phyloP scores from a whole-genome alignment of 2,888 invertebrate species.

The Cylindroiulus punctatus region DNA sequence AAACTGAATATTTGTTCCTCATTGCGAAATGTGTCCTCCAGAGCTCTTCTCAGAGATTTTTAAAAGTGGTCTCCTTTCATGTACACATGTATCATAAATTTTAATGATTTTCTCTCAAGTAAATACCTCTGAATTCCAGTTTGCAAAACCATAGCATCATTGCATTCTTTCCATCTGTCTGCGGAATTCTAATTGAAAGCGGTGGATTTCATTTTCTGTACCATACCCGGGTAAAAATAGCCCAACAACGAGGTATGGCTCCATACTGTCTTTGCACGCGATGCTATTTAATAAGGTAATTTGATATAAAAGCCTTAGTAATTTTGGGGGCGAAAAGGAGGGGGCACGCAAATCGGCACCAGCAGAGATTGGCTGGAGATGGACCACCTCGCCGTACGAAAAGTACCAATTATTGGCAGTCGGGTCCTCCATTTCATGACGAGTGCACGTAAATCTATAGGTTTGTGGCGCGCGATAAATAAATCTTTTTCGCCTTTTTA shows the following conservation, averaged over 20 bases:
- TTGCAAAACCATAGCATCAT: background rate
- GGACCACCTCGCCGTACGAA: background rate
- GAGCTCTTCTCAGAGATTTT: background rate
- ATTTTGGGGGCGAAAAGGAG: background rate
- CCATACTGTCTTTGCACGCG: conserved; percentile 2
- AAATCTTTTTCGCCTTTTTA: conserved; percentile 32
- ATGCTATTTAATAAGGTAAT: conserved; percentile 32
- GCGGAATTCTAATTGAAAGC: background rate
- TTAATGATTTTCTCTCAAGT: background rate
- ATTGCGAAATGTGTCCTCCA: background rate
- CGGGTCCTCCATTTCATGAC: conserved; percentile 19
- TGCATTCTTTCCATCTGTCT: background rate
- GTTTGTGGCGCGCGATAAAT: conserved; percentile 26
- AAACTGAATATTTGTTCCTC: background rate
- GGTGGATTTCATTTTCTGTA: background rate
- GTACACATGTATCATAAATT: background rate
- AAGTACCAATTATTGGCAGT: conserved; percentile 32
- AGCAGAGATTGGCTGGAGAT: conserved; percentile 11
- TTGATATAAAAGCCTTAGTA: conserved; percentile 32
- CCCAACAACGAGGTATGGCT: background rate
- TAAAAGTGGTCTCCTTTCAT: background rate
- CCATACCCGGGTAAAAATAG: conserved; percentile 3
- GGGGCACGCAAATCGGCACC: background rate
- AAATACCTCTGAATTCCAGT: background rate
- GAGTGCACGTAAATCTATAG: conserved; percentile 26